Conservation (phyloP, 64 coral and sea anemone genomes). For the Catalaphyllia jardinei region DNA sequence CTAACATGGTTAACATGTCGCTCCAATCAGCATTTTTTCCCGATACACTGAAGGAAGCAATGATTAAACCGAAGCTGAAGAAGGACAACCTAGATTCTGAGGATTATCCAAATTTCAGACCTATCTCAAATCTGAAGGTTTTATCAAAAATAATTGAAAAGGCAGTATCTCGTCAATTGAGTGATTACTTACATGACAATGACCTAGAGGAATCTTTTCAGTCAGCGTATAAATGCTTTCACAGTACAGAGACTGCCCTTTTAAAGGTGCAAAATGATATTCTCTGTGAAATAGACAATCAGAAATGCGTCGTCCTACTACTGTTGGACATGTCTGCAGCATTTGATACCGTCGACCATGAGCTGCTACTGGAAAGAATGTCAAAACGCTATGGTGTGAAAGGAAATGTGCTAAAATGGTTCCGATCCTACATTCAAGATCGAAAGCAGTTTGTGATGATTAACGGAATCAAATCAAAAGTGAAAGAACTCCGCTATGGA, state of each 20-base stretch:
- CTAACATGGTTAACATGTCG: too few species aligned
- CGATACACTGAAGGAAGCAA: slow-evolving; percentile 3
- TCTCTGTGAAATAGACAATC: slow-evolving; percentile 9
- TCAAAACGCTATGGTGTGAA: neutral
- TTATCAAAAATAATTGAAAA: slow-evolving; percentile 52
- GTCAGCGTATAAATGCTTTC: slow-evolving; percentile 7
- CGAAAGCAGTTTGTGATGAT: slow-evolving; percentile 10
- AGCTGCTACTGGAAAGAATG: slow-evolving; percentile 8
- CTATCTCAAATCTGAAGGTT: slow-evolving; percentile 61
- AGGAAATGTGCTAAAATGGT: slow-evolving; percentile 25
- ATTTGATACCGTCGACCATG: slow-evolving; percentile 10
- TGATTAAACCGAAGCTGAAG: slow-evolving; percentile 48
- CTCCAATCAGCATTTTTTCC: too few species aligned
- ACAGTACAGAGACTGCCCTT: slow-evolving; percentile 29
- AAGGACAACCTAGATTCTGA: neutral
- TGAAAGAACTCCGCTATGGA: slow-evolving; percentile 7
- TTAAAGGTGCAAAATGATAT: neutral
- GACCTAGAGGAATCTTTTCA: neutral
- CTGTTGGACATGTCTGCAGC: neutral
- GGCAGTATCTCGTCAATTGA: slow-evolving; percentile 35
- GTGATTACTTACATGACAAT: neutral
- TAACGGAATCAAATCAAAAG: neutral
- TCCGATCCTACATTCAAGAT: slow-evolving; percentile 15
- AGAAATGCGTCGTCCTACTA: slow-evolving; percentile 7
- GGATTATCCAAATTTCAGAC: slow-evolving; percentile 29